phyloP scores from a whole-genome alignment of 2,888 invertebrate species.

The Carpatolechia fugitivella region DNA sequence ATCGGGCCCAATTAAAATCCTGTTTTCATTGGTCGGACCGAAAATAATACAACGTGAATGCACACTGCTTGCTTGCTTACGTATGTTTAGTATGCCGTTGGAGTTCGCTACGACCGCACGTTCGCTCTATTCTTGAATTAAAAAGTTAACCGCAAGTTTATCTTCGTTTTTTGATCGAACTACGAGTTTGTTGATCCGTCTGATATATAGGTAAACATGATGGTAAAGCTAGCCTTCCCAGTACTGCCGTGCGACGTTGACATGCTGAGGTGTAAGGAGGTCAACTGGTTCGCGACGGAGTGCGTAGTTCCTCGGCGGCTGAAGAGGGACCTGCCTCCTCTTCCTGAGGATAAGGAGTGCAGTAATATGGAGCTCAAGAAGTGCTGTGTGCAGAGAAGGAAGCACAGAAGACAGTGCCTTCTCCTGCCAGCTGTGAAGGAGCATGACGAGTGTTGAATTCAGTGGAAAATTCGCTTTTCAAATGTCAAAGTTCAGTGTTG shows the following conservation, averaged over 20 bases:
- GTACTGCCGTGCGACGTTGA: conserved; percentile 55
- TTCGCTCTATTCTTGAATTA: background rate
- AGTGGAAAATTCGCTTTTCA: background rate
- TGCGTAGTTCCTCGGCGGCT: conserved; percentile 60
- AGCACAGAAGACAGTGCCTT: conserved; percentile 53
- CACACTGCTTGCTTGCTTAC: background rate
- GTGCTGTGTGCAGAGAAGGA: conserved; percentile 46
- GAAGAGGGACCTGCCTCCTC: conserved; percentile 55
- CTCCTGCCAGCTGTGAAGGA: conserved; percentile 60
- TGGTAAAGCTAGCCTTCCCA: conserved; percentile 59
- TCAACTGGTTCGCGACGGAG: conserved; percentile 57
- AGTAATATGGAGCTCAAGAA: conserved; percentile 55
- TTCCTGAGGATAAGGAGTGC: conserved; percentile 69
- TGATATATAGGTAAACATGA: conserved; percentile 35
- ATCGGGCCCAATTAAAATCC: conserved; percentile 25
- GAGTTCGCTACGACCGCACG: background rate
- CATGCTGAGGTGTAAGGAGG: conserved; percentile 59
- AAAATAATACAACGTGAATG: conserved; percentile 12
- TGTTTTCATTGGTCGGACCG: conserved; percentile 28
- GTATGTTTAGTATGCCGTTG: background rate
- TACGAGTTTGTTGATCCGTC: background rate
- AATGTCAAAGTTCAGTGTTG: background rate
- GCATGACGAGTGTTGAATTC: conserved; percentile 62
- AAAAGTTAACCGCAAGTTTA: too few relatives aligned
- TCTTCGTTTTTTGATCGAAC: background rate